phyloP scores from a whole-genome alignment of 2,797 vertebrate species.

The Bucorvus abyssinicus region DNA sequence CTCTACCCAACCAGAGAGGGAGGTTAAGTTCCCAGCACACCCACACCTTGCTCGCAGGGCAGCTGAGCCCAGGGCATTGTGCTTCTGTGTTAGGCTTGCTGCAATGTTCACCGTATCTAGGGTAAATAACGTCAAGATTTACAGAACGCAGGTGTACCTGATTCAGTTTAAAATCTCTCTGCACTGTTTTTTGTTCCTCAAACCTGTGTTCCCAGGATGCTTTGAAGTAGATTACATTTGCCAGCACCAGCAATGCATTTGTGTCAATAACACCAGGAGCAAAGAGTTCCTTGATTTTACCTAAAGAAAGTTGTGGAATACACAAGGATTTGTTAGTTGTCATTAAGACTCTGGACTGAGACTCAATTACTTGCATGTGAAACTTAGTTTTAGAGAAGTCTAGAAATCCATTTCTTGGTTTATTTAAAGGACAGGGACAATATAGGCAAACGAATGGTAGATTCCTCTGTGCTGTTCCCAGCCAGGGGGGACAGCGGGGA shows the following conservation, averaged over 20 bases:
- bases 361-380: background rate
- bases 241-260: slow-evolving; percentile 81
- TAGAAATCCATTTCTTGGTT: background rate
- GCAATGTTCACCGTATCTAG: background rate
- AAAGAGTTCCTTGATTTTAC: slow-evolving; percentile 89
- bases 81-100: background rate
- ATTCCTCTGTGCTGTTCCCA: background rate
- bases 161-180: slow-evolving; percentile 84
- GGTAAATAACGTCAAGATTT: background rate
- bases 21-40: background rate
- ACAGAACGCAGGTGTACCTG: slow-evolving; percentile 68
- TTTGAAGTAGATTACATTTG: slow-evolving; percentile 93
- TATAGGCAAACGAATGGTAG: background rate
- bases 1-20: background rate
- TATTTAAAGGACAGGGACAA: background rate
- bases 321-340: background rate
- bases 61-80: background rate
- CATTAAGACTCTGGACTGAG: background rate
- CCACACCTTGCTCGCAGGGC: background rate
- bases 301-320: slow-evolving; percentile 67
- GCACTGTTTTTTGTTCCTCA: slow-evolving; percentile 77
- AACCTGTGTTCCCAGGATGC: slow-evolving; percentile 87
- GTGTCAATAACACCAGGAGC: slow-evolving; percentile 71
- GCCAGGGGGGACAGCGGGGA: background rate
- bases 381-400: background rate